A percentile compares a stretch with the other conserved stretches of the same genome.
phyloP scores from a whole-genome alignment of 2,797 vertebrate species.

The Myotis findleyi region DNA sequence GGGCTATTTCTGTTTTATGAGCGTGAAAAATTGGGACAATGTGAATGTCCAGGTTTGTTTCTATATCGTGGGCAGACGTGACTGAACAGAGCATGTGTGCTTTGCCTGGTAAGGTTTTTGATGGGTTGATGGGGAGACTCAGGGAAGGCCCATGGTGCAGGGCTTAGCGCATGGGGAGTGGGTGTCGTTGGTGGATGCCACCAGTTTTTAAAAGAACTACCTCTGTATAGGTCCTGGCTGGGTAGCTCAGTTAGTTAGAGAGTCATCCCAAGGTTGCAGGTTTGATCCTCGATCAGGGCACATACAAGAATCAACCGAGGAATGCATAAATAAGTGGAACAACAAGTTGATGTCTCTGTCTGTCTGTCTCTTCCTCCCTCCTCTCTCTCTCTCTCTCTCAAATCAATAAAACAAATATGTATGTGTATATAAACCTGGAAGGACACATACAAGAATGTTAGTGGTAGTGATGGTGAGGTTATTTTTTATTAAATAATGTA shows the following conservation, averaged over 20 bases:
- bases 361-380: background rate
- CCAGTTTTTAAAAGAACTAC: background rate
- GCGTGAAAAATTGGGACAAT: background rate
- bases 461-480: too few species aligned
- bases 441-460: background rate
- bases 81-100: fast-evolving
- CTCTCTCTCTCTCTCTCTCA: background rate
- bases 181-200: too few species aligned
- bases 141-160: fast-evolving
- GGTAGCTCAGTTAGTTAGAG: background rate
- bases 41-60: background rate
- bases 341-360: background rate
- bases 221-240: background rate
- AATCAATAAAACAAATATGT: background rate
- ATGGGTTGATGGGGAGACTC: background rate
- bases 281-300: background rate
- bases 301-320: background rate
- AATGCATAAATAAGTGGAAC: background rate
- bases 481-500: too few species aligned
- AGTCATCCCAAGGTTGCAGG: background rate
- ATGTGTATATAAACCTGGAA: fast-evolving
- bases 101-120: too few species aligned
- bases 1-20: background rate
- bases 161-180: too few species aligned
- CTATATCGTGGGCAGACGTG: fast-evolving